phyloP scores from a whole-genome alignment of 2,113 vertebrate genomes.

The Malaclemys terrapin region DNA sequence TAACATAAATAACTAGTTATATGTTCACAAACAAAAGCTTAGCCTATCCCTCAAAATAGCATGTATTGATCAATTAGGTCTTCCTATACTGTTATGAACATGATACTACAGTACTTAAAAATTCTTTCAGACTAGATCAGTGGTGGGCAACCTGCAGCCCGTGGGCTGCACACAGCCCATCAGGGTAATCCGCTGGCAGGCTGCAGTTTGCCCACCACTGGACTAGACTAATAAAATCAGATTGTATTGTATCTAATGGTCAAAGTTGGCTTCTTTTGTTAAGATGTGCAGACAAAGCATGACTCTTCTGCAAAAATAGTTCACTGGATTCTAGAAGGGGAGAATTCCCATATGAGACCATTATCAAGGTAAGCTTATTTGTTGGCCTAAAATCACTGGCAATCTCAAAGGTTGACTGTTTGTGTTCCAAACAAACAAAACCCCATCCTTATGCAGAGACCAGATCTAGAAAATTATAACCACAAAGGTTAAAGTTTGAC shows the following conservation, averaged over 20 bases:
- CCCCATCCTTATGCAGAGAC: fast-evolving
- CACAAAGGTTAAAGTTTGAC: background rate
- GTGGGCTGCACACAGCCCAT: no score
- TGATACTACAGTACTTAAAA: background rate
- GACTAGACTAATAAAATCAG: background rate
- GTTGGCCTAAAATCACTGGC: background rate
- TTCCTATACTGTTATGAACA: background rate
- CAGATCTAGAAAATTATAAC: background rate
- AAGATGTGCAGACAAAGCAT: background rate
- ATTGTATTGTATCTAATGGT: background rate
- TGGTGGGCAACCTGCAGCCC: no score
- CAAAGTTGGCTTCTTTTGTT: background rate
- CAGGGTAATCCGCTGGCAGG: no score
- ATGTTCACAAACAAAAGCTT: background rate
- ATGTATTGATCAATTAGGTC: background rate
- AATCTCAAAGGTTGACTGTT: fast-evolving
- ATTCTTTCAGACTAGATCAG: background rate
- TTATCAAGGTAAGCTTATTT: background rate
- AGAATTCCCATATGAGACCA: background rate
- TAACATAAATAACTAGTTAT: background rate
- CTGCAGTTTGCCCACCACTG: no score
- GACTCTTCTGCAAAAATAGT: background rate
- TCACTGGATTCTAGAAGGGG: background rate
- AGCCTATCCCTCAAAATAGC: background rate
- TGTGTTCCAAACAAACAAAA: background rate